Conservation (phyloP, 1,140 invertebrate species). For the Brachionus asplanchnoidis region DNA sequence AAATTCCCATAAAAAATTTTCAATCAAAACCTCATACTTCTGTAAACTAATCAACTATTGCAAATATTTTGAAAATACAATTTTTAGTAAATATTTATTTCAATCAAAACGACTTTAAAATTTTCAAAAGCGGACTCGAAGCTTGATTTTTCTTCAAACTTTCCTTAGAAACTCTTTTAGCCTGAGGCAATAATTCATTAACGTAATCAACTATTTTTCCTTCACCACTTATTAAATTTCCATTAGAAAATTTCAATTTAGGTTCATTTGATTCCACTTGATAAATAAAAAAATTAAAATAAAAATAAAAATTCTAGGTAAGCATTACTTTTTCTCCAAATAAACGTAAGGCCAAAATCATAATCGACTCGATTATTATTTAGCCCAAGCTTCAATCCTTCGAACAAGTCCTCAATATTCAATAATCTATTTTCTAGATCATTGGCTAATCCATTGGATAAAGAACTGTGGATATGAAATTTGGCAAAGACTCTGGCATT, state of each 20-base stretch:
- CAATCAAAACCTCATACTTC: background rate
- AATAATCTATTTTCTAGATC: background rate
- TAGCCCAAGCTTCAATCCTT: background rate
- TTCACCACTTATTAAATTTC: background rate
- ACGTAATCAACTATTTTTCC: background rate
- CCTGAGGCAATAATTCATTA: background rate
- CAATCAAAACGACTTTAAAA: background rate
- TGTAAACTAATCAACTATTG: background rate
- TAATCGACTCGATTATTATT: background rate
- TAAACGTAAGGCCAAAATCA: conserved; percentile 36
- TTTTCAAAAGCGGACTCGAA: background rate
- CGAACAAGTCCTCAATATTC: background rate
- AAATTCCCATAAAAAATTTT: background rate
- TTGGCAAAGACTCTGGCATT: background rate
- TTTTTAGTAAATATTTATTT: conserved; percentile 4
- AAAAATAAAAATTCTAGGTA: background rate
- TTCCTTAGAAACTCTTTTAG: background rate
- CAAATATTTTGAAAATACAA: background rate
- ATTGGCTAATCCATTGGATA: background rate
- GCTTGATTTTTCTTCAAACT: background rate
- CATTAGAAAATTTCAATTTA: conserved; percentile 5
- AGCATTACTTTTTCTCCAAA: conserved; percentile 26
- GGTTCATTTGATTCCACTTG: background rate
- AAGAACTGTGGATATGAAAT: background rate
- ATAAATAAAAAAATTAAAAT: background rate